phyloP scores from a whole-genome alignment of 1,140 invertebrate genomes.

The Myzus persicae region DNA sequence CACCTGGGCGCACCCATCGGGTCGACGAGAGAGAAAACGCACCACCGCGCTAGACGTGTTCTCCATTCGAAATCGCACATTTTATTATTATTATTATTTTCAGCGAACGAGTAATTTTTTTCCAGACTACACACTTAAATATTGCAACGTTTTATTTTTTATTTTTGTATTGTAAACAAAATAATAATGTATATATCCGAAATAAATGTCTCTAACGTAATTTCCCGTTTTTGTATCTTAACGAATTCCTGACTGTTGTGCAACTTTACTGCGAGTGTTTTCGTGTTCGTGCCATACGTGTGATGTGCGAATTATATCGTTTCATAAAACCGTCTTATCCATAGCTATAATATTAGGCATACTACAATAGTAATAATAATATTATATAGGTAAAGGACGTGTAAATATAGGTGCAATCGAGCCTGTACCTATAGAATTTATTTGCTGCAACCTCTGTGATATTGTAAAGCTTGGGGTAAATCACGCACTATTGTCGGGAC shows the following conservation, averaged over 20 bases:
- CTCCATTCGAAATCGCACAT: slow-evolving; percentile 31
- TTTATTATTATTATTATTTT: neutral
- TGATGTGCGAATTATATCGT: neutral
- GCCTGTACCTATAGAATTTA: neutral
- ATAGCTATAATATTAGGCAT: no score
- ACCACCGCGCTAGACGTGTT: neutral
- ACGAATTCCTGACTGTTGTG: neutral
- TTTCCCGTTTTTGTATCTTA: neutral
- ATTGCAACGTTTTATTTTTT: neutral
- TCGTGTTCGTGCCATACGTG: neutral
- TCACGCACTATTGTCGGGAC: no score
- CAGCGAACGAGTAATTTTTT: neutral
- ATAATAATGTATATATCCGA: neutral
- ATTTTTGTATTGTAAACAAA: neutral
- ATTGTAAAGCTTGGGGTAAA: neutral
- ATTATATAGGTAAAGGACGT: neutral
- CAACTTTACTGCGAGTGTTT: no score
- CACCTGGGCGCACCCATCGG: slow-evolving; percentile 1
- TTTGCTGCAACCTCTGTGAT: neutral
- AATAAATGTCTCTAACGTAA: neutral
- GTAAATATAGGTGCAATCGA: neutral
- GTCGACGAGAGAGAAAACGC: slow-evolving; percentile 23
- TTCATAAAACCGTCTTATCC: neutral
- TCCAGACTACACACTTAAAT: no score
- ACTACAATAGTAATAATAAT: neutral